Evolutionary conservation across 2,797 vertebrate genomes (phyloP).

Genomic region (Parauchenoglanis punctatus): DNA sequence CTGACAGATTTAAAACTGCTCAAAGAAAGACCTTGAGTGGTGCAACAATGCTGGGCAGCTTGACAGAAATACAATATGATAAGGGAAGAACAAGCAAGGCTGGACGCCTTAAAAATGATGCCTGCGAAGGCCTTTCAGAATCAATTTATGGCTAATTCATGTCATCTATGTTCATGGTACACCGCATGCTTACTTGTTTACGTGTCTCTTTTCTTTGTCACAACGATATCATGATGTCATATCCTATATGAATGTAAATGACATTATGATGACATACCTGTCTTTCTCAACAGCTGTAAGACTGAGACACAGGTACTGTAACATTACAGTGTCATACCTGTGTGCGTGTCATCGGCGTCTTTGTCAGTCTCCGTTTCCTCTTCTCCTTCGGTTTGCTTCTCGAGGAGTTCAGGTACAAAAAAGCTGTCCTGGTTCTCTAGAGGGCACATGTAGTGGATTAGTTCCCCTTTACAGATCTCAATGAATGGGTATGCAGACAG

Average conservation of each 20-base stretch:
- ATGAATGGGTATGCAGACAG: conserved; percentile 88
- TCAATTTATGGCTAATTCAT: neutral
- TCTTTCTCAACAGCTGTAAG: neutral
- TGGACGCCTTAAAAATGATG: neutral
- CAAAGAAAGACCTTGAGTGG: conserved; percentile 21
- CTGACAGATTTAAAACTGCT: conserved; percentile 37
- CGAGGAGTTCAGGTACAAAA: conserved; percentile 84
- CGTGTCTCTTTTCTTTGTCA: conserved; percentile 15
- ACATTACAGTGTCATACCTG: conserved; percentile 17
- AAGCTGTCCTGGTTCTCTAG: conserved; percentile 91
- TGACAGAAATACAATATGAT: conserved; percentile 58
- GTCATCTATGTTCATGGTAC: conserved; percentile 5
- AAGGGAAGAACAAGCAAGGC: neutral
- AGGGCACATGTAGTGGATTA: conserved; percentile 91
- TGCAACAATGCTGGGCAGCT: neutral
- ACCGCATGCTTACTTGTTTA: neutral
- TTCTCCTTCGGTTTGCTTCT: conserved; percentile 67
- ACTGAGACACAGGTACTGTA: neutral
- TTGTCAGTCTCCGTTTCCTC: conserved; percentile 74
- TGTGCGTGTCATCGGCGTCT: conserved; percentile 81
- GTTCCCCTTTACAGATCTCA: conserved; percentile 85
- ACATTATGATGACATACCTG: neutral
- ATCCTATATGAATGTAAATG: neutral
- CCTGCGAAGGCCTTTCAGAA: neutral
- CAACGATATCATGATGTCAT: conserved; percentile 28